Conservation (phyloP, 2,888 invertebrate genomes). For the Lissocephala sabroskyi region DNA sequence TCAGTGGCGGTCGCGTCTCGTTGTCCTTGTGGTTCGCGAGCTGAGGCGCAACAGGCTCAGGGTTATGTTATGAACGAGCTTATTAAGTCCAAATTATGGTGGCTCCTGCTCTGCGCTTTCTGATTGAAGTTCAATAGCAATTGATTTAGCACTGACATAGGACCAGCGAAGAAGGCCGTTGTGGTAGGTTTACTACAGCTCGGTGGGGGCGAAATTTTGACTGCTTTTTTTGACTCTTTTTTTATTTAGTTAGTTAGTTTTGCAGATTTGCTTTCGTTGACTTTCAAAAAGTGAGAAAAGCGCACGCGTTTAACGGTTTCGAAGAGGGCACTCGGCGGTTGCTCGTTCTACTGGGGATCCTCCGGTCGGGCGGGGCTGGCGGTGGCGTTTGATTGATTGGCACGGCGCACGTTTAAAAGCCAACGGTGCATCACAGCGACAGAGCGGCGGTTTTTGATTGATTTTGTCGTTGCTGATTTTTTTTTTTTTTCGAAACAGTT, state of each 20-base stretch:
- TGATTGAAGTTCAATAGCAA: slow-evolving; percentile 68
- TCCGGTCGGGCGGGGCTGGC: slow-evolving; percentile 3
- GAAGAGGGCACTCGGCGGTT: no score
- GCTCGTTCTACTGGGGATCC: no score
- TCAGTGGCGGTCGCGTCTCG: slow-evolving; percentile 26
- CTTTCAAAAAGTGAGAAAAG: no score
- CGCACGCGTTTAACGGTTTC: no score
- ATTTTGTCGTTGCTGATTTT: slow-evolving; percentile 10
- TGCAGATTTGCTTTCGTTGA: background rate
- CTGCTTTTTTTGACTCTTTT: no score
- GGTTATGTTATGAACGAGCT: slow-evolving; percentile 72
- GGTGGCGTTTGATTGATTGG: slow-evolving; percentile 25
- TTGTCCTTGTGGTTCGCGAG: slow-evolving; percentile 19
- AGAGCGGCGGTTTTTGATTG: no score
- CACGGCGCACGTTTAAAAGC: slow-evolving; percentile 44
- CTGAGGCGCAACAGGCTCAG: slow-evolving; percentile 28
- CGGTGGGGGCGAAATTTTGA: slow-evolving; percentile 67
- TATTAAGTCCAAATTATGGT: slow-evolving; percentile 66
- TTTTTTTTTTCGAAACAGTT: slow-evolving; percentile 16
- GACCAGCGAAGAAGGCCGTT: slow-evolving; percentile 67
- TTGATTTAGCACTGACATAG: slow-evolving; percentile 72
- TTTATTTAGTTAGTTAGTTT: background rate
- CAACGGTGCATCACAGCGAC: slow-evolving; percentile 62
- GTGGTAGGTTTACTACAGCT: slow-evolving; percentile 64
- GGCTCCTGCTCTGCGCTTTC: slow-evolving; percentile 61